Evolutionary conservation across 2,888 invertebrate species (phyloP).

Genomic region (Hirtodrosophila alboralis): DNA sequence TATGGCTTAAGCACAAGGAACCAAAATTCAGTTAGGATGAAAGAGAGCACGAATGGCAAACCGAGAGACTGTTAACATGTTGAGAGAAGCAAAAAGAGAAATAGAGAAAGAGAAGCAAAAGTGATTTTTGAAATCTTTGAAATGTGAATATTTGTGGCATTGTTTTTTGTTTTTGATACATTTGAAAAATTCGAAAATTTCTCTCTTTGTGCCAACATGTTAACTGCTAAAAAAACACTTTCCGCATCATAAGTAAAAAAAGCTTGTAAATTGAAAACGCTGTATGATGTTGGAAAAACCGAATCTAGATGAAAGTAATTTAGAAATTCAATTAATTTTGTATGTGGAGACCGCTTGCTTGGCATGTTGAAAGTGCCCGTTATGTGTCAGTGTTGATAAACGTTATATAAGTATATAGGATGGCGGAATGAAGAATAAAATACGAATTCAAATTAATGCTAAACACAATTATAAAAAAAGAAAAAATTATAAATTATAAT

Average conservation of each 20-base stretch:
- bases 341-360: slow-evolving; percentile 57
- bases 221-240: slow-evolving; percentile 9
- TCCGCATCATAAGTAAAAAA: slow-evolving; percentile 20
- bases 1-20: slow-evolving; percentile 71
- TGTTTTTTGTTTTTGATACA: slow-evolving; percentile 9
- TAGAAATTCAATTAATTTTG: slow-evolving; percentile 50
- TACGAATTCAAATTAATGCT: slow-evolving; percentile 23
- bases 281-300: slow-evolving; percentile 22
- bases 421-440: neutral
- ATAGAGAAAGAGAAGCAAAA: slow-evolving; percentile 1
- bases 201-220: slow-evolving; percentile 26
- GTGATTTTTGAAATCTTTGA: neutral
- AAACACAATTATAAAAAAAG: slow-evolving; percentile 41
- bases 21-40: slow-evolving; percentile 55
- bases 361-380: slow-evolving; percentile 33
- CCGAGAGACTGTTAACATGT: slow-evolving; percentile 23
- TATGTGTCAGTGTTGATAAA: slow-evolving; percentile 58
- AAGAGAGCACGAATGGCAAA: slow-evolving; percentile 15
- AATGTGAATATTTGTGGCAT: slow-evolving; percentile 6
- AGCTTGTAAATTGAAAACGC: slow-evolving; percentile 49
- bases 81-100: slow-evolving; percentile 3
- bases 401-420: too few species aligned
- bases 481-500: too few species aligned
- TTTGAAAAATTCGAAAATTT: slow-evolving; percentile 5
- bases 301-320: slow-evolving; percentile 27